phyloP scores from a whole-genome alignment of 2,888 invertebrate species.

The Machimus atricapillus region DNA sequence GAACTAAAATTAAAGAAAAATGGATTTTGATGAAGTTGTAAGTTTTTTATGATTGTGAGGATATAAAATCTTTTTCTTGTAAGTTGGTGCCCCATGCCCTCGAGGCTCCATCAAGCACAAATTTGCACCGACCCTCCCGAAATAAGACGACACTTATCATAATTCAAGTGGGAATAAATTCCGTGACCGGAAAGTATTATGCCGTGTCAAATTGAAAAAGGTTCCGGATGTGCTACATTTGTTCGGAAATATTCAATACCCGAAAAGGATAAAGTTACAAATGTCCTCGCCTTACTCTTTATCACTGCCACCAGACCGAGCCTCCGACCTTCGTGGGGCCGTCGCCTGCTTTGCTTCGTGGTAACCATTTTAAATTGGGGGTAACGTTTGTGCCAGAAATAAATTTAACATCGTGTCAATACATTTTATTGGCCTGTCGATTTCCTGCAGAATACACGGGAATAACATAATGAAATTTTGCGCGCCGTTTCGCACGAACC shows the following conservation, averaged over 20 bases:
- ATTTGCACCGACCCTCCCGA: background rate
- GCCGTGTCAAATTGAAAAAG: constrained; percentile 48
- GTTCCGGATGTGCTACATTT: constrained; percentile 48
- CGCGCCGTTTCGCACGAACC: constrained; percentile 21
- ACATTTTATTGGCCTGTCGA: constrained; percentile 47
- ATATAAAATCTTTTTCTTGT: background rate
- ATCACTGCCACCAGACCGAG: constrained; percentile 24
- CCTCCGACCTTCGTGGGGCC: background rate
- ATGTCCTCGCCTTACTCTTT: constrained; percentile 34
- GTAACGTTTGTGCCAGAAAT: constrained; percentile 45
- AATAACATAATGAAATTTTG: constrained; percentile 22
- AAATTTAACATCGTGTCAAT: constrained; percentile 47
- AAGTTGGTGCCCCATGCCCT: background rate
- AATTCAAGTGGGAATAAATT: constrained; percentile 48
- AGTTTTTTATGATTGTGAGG: background rate
- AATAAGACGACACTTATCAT: constrained; percentile 46
- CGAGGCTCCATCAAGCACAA: background rate
- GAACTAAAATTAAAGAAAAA: background rate
- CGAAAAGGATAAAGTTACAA: constrained; percentile 42
- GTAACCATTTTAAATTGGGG: constrained; percentile 45
- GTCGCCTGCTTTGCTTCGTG: constrained; percentile 42
- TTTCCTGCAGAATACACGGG: constrained; percentile 34
- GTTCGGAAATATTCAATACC: constrained; percentile 47
- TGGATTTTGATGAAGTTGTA: background rate
- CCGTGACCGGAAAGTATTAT: constrained; percentile 48